Evolutionary conservation across 2,888 invertebrate genomes (phyloP).

Genomic region (Aspidiotus rigidus): DNA sequence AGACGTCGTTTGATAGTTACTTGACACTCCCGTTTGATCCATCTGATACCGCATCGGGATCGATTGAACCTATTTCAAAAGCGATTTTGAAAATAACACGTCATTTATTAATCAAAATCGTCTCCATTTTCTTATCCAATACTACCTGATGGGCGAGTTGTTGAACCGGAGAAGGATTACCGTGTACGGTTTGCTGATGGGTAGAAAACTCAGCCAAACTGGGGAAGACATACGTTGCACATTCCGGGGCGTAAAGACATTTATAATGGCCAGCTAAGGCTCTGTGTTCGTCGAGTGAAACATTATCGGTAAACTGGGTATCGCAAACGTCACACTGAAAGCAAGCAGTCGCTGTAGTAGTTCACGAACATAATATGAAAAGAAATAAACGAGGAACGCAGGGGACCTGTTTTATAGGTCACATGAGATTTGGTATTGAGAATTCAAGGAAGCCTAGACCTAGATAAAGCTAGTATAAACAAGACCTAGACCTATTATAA

Average conservation of each 20-base stretch:
- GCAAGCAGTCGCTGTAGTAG: neutral
- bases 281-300: slow-evolving; percentile 22
- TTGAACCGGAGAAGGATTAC: slow-evolving; percentile 44
- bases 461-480: no score
- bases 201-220: slow-evolving; percentile 36
- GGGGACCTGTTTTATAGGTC: no score
- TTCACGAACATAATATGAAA: neutral
- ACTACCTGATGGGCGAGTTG: slow-evolving; percentile 46
- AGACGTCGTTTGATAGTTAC: slow-evolving; percentile 7
- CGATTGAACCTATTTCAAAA: slow-evolving; percentile 14
- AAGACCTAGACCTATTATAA: no score
- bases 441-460: no score
- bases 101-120: neutral
- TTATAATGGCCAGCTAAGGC: slow-evolving; percentile 44
- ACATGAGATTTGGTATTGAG: no score
- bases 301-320: slow-evolving; percentile 8
- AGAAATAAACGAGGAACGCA: no score
- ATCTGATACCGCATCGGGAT: slow-evolving; percentile 23
- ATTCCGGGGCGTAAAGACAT: slow-evolving; percentile 43
- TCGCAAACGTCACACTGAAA: slow-evolving; percentile 30
- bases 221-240: slow-evolving; percentile 41
- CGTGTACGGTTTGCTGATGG: slow-evolving; percentile 37
- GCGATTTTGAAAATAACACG: neutral
- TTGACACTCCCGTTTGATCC: slow-evolving; percentile 13
- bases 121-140: no score